phyloP scores from a whole-genome alignment of 2,888 invertebrate species.

The Euplexia lucipara region DNA sequence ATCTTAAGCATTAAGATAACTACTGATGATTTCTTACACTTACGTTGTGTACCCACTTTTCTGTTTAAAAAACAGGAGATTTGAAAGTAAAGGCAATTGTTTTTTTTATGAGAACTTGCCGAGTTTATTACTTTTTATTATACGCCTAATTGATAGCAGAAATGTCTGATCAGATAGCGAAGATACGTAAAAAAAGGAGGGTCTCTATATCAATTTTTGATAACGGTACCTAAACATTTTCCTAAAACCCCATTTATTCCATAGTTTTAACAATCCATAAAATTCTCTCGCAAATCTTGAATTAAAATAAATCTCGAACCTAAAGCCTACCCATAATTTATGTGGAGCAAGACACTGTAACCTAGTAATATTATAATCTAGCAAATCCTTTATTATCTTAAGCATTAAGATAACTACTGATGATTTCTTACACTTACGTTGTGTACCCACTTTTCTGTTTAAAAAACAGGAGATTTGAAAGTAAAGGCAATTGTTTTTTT shows the following conservation, averaged over 20 bases:
- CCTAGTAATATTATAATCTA: constrained; percentile 23
- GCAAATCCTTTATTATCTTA: constrained; percentile 34
- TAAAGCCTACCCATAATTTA: constrained; percentile 28
- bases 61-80: constrained; percentile 6
- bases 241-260: not conserved
- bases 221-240: not conserved
- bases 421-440: not conserved
- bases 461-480: constrained; percentile 5
- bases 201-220: not conserved
- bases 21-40: not conserved
- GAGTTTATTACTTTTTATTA: not conserved
- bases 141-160: not conserved
- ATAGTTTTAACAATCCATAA: not conserved
- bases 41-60: not conserved
- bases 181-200: not conserved
- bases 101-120: not conserved
- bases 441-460: not conserved
- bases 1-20: constrained; percentile 32
- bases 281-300: not conserved
- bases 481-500: not conserved
- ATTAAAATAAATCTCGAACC: constrained; percentile 31
- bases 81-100: not conserved
- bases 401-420: constrained; percentile 23
- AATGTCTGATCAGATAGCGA: not conserved
- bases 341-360: not conserved